Conservation (phyloP, 2,797 vertebrate genomes). For the Molossus molossus region DNA sequence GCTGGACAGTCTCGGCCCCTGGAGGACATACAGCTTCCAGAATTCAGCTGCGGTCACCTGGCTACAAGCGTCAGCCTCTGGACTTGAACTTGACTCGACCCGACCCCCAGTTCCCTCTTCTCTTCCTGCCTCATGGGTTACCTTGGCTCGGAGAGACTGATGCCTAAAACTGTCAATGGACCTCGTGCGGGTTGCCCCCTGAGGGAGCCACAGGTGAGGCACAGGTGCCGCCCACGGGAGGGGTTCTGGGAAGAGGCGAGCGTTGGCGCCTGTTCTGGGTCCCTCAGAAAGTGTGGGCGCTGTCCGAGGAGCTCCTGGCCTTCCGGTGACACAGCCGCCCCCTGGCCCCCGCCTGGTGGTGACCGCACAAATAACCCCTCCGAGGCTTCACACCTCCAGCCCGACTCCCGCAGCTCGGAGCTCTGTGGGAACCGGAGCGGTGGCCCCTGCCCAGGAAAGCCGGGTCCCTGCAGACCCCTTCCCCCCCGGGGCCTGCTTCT, state of each 20-base stretch:
- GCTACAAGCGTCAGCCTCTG: background rate
- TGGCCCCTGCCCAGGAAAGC: background rate
- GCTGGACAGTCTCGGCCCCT: background rate
- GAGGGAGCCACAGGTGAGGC: background rate
- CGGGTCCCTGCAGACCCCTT: background rate
- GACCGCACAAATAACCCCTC: background rate
- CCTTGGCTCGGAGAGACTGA: background rate
- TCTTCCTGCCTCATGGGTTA: background rate
- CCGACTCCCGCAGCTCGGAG: background rate
- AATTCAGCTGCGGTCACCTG: background rate
- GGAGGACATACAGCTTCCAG: background rate
- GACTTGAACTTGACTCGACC: background rate
- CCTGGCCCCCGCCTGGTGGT: too few species aligned
- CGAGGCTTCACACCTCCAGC: background rate
- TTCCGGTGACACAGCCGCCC: background rate
- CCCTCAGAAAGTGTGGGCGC: background rate
- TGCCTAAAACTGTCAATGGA: background rate
- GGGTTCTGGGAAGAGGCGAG: background rate
- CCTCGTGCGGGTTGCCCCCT: background rate
- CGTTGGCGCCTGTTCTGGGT: background rate
- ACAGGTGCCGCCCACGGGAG: background rate
- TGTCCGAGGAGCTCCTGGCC: background rate
- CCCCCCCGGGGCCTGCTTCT: constrained; percentile 74
- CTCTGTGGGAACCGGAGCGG: background rate
- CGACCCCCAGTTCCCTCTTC: background rate